Conservation (phyloP, 2,888 invertebrate species). For the Petrolisthes manimaculis region DNA sequence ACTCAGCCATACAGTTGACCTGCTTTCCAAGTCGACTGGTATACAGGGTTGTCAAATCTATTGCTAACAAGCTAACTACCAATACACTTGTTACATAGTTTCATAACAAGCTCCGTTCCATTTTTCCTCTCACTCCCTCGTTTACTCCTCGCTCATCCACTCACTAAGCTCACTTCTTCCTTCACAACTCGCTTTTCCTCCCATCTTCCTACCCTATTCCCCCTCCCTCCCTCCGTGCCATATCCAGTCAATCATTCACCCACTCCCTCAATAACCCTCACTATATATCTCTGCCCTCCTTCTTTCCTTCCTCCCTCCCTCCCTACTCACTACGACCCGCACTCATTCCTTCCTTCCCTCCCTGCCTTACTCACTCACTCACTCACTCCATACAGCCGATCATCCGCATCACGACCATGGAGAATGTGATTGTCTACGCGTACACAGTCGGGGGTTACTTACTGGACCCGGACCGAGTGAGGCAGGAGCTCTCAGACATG, state of each 20-base stretch:
- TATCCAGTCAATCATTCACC: background rate
- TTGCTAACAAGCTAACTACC: too few relatives aligned
- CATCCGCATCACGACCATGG: slow-evolving; percentile 65
- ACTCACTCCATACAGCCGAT: slow-evolving; percentile 62
- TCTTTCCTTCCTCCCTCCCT: background rate
- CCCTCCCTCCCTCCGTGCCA: background rate
- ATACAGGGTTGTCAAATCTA: too few relatives aligned
- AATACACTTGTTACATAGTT: too few relatives aligned
- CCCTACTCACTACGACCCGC: background rate
- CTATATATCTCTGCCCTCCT: background rate
- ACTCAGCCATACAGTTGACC: too few relatives aligned
- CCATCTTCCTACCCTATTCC: background rate
- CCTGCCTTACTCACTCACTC: too few relatives aligned
- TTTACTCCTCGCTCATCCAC: too few relatives aligned
- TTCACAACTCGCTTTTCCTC: background rate
- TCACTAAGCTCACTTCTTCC: too few relatives aligned
- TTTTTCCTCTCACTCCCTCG: too few relatives aligned
- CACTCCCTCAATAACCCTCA: background rate
- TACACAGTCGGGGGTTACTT: slow-evolving; percentile 67
- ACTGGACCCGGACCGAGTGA: slow-evolving; percentile 66
- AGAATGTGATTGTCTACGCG: slow-evolving; percentile 67
- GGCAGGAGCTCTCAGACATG: slow-evolving; percentile 65
- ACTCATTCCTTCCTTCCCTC: background rate
- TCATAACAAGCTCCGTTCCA: too few relatives aligned
- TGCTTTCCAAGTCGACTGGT: too few relatives aligned